These are phyloP conservation scores for Euclidia mi DNA, from an alignment of 2,888 invertebrate species.

Conservation along the genomic window DNA sequence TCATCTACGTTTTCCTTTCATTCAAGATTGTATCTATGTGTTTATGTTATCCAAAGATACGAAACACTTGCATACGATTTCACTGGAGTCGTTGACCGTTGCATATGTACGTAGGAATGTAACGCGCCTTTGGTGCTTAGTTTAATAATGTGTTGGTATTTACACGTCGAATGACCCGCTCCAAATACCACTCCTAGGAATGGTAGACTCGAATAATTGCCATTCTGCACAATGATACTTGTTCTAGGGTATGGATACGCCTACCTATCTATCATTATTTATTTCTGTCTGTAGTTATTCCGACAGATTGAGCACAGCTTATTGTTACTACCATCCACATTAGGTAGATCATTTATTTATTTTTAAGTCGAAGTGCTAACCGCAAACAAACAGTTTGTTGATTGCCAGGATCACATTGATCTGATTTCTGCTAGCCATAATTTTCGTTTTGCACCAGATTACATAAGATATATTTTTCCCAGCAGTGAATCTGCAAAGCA, in stretches of 20 bases:
- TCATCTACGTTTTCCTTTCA: slow-evolving; percentile 30
- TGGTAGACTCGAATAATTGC: slow-evolving; percentile 28
- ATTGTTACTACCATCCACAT: too few species aligned
- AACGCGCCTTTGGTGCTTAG: slow-evolving; percentile 41
- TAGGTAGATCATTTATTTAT: too few species aligned
- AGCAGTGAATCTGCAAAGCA: slow-evolving; percentile 11
- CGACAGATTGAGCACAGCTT: background rate
- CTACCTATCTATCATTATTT: background rate
- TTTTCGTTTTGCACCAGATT: slow-evolving; percentile 10
- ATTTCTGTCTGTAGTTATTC: slow-evolving; percentile 1
- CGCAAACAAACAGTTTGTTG: background rate
- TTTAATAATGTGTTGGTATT: slow-evolving; percentile 58
- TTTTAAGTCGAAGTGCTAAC: too few species aligned
- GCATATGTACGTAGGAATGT: slow-evolving; percentile 43
- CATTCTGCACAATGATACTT: slow-evolving; percentile 9
- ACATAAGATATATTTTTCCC: slow-evolving; percentile 3
- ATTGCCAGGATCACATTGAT: slow-evolving; percentile 3
- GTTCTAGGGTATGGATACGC: slow-evolving; percentile 4
- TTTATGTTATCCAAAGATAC: slow-evolving; percentile 40
- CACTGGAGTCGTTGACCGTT: slow-evolving; percentile 48
- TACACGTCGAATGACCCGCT: slow-evolving; percentile 52
- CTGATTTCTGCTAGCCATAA: background rate
- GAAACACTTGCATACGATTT: slow-evolving; percentile 50
- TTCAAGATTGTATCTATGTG: slow-evolving; percentile 25
- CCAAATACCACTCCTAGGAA: slow-evolving; percentile 66